phyloP scores from a whole-genome alignment of 2,888 invertebrate species.

The Dendrolimus pini region DNA sequence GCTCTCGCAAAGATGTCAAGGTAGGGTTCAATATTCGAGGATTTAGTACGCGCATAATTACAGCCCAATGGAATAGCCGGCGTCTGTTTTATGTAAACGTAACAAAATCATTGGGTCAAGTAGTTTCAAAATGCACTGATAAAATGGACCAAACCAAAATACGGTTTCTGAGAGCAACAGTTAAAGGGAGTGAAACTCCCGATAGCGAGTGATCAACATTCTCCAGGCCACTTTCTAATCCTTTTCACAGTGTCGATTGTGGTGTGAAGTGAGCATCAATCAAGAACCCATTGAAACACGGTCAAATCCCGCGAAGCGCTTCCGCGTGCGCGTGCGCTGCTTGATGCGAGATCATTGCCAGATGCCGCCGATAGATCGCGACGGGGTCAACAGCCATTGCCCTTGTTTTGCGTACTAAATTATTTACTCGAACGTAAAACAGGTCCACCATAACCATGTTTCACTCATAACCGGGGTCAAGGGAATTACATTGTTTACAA shows the following conservation, averaged over 20 bases:
- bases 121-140: background rate
- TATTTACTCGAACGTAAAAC: conserved; percentile 42
- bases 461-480: conserved; percentile 41
- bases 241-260: conserved; percentile 36
- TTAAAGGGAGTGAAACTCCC: conserved; percentile 27
- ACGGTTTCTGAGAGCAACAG: conserved; percentile 7
- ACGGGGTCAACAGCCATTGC: conserved; percentile 74
- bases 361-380: conserved; percentile 68
- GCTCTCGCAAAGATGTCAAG: conserved; percentile 71
- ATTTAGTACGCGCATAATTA: conserved; percentile 60
- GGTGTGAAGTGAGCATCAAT: conserved; percentile 40
- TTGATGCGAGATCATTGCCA: conserved; percentile 67
- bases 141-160: too few relatives aligned
- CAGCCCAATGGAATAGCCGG: conserved; percentile 47
- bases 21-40: conserved; percentile 75
- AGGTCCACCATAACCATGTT: conserved; percentile 30
- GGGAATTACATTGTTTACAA: conserved; percentile 33
- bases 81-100: conserved; percentile 56
- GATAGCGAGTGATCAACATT: conserved; percentile 21
- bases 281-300: conserved; percentile 63
- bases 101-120: conserved; percentile 53
- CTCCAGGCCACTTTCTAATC: conserved; percentile 49
- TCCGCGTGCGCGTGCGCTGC: conserved; percentile 60
- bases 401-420: conserved; percentile 70
- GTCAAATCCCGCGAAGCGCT: conserved; percentile 58